These are phyloP conservation scores for Amphiprion percula DNA, from an alignment of 2,113 vertebrate species.

Conservation along the genomic window DNA sequence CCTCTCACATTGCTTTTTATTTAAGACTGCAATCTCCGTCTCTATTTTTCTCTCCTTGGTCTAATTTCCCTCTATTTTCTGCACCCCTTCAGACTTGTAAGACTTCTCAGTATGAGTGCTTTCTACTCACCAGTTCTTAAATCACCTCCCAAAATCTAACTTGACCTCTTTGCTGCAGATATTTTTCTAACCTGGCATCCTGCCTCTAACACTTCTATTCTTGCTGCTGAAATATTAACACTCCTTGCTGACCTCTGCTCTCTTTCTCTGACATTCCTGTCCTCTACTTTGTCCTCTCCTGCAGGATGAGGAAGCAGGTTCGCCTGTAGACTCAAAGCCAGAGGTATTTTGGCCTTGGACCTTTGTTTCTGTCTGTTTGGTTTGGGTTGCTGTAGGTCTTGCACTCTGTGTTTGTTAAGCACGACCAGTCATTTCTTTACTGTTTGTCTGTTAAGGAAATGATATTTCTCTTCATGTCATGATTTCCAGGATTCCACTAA, in stretches of 20 bases:
- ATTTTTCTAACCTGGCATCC: constrained; percentile 24
- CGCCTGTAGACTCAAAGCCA: constrained; percentile 83
- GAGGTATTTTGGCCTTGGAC: constrained; percentile 84
- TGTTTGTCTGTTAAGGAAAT: constrained; percentile 53
- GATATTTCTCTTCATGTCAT: constrained; percentile 31
- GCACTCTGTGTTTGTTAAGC: constrained; percentile 42
- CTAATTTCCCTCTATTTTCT: constrained; percentile 8
- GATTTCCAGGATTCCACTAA: constrained; percentile 44
- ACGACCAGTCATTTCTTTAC: constrained; percentile 11
- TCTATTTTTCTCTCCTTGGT: constrained; percentile 25
- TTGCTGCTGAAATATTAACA: constrained; percentile 45
- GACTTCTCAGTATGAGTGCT: constrained; percentile 30
- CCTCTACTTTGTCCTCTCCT: constrained; percentile 42
- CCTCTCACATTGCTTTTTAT: constrained; percentile 32
- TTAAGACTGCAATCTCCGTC: constrained; percentile 56
- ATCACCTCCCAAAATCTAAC: constrained; percentile 24
- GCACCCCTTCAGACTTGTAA: constrained; percentile 1
- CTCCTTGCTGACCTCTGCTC: constrained; percentile 57
- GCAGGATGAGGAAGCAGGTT: constrained; percentile 84
- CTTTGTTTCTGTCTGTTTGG: constrained; percentile 59
- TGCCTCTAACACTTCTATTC: constrained; percentile 43
- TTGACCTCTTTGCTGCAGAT: constrained; percentile 35
- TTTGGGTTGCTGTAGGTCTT: constrained; percentile 53
- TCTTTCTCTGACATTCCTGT: constrained; percentile 57
- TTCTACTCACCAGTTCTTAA: constrained; percentile 16